Percentiles rank a stretch among this genome's conserved stretches.
Evolutionary conservation across 2,797 vertebrate genomes (phyloP).

Genomic region (Phrynocephalus forsythii): DNA sequence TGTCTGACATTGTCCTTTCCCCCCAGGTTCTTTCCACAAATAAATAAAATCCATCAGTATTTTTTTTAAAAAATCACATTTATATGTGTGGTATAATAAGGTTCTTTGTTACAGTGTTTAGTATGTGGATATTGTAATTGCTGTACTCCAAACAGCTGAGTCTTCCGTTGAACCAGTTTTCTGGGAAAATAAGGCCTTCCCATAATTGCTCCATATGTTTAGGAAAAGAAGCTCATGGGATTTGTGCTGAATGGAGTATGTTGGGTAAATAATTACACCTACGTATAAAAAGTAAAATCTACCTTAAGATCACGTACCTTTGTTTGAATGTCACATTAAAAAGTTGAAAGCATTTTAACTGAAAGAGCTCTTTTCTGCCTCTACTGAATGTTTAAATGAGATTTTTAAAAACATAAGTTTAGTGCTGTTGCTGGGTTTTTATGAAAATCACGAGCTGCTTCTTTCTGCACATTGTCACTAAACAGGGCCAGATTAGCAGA

Average conservation of each 20-base stretch:
- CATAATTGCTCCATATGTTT: background rate
- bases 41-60: background rate
- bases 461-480: too few relatives aligned
- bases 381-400: too few relatives aligned
- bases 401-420: too few relatives aligned
- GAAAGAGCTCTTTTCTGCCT: too few relatives aligned
- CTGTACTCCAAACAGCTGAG: conserved; percentile 2
- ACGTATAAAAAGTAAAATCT: background rate
- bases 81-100: background rate
- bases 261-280: too few relatives aligned
- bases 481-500: too few relatives aligned
- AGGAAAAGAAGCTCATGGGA: background rate
- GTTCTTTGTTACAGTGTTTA: background rate
- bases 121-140: background rate
- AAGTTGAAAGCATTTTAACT: background rate
- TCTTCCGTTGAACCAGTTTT: background rate
- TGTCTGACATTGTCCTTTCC: too few relatives aligned
- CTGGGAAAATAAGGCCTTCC: background rate
- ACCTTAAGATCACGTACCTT: background rate
- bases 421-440: too few relatives aligned
- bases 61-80: background rate
- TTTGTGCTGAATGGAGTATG: background rate
- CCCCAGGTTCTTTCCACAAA: background rate
- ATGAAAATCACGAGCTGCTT: too few relatives aligned
- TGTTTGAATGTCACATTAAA: background rate